phyloP scores from a whole-genome alignment of 2,888 invertebrate genomes.

The Cephonodes hylas region DNA sequence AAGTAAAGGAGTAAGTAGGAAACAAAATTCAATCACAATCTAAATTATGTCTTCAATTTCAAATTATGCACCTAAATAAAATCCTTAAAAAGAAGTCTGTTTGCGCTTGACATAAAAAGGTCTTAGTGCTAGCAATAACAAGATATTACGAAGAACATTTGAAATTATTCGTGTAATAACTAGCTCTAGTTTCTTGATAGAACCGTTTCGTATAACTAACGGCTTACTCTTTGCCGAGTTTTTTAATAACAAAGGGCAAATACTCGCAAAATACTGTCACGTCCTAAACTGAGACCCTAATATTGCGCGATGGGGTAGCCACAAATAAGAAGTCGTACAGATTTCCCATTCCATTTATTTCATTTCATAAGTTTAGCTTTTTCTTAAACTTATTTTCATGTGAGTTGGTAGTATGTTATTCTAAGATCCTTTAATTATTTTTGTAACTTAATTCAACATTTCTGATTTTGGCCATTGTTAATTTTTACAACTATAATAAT shows the following conservation, averaged over 20 bases:
- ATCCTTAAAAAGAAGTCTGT: not conserved
- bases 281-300: slow-evolving; percentile 42
- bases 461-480: no score
- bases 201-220: slow-evolving; percentile 11
- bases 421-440: no score
- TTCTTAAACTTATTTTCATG: no score
- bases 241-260: slow-evolving; percentile 50
- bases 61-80: not conserved
- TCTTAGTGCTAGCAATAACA: not conserved
- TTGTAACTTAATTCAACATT: no score
- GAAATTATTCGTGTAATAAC: not conserved
- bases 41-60: not conserved
- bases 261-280: slow-evolving; percentile 51
- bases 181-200: not conserved
- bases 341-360: not conserved
- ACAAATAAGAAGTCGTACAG: slow-evolving; percentile 1
- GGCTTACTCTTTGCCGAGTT: slow-evolving; percentile 22
- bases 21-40: no score
- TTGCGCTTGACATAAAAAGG: not conserved
- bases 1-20: no score
- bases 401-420: no score
- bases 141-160: not conserved
- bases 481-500: no score
- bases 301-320: slow-evolving; percentile 33
- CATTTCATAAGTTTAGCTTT: no score